Evolutionary conservation across 2,888 invertebrate genomes (phyloP).

Genomic region (Laspeyria flexula): DNA sequence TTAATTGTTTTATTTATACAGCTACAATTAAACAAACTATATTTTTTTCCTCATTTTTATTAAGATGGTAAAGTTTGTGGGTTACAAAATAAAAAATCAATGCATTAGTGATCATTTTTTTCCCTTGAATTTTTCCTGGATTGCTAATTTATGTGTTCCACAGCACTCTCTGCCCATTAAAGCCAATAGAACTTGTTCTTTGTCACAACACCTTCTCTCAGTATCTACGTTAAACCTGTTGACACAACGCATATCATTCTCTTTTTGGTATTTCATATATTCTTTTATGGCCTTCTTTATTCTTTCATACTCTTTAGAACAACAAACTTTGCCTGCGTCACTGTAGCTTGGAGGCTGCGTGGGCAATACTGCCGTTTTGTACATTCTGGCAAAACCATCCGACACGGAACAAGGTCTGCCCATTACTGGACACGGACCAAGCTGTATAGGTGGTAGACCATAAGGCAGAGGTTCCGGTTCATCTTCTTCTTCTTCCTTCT

Average conservation of each 20-base stretch:
- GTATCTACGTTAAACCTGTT: constrained; percentile 76
- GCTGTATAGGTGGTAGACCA: constrained; percentile 74
- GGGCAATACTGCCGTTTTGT: constrained; percentile 67
- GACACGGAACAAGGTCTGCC: constrained; percentile 77
- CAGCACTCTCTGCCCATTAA: constrained; percentile 74
- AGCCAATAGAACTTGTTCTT: constrained; percentile 67
- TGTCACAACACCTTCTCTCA: constrained; percentile 78
- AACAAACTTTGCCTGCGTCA: constrained; percentile 78
- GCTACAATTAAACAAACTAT: background rate
- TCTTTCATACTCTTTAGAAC: constrained; percentile 78
- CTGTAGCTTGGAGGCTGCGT: constrained; percentile 69
- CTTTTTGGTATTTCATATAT: constrained; percentile 72
- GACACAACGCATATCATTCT: constrained; percentile 71
- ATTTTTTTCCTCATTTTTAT: constrained; percentile 15
- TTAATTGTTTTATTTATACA: background rate
- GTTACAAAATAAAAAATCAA: constrained; percentile 84
- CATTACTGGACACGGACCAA: constrained; percentile 79
- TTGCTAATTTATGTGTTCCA: constrained; percentile 72
- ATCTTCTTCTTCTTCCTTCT: constrained; percentile 73
- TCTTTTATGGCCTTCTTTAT: constrained; percentile 77
- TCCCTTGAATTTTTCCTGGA: constrained; percentile 70
- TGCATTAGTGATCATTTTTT: constrained; percentile 39
- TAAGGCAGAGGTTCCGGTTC: constrained; percentile 73
- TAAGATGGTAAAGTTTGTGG: constrained; percentile 47
- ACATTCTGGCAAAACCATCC: constrained; percentile 80